Evolutionary conservation across 2,797 vertebrate genomes (phyloP).

Genomic region (Arctocebus calabarensis): DNA sequence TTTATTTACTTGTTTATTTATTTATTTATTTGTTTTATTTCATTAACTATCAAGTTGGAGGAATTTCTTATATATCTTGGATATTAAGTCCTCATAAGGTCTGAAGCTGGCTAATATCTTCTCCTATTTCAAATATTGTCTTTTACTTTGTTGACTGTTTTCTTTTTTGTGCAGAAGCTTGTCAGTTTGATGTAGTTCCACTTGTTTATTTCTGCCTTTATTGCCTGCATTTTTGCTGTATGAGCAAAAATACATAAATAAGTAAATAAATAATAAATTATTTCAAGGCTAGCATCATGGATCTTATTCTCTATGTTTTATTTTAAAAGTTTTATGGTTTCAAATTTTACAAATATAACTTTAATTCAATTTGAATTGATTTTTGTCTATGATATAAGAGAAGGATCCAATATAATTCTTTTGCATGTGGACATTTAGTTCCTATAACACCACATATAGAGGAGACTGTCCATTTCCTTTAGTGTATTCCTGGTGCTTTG

Average conservation of each 20-base stretch:
- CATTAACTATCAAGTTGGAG: background rate
- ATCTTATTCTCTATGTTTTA: background rate
- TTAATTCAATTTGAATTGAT: background rate
- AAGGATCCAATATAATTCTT: background rate
- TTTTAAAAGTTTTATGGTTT: background rate
- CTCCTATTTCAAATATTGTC: background rate
- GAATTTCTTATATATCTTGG: background rate
- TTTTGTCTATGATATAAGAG: background rate
- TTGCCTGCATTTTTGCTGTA: background rate
- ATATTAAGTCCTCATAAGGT: background rate
- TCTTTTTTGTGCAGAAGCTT: background rate
- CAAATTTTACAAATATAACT: background rate
- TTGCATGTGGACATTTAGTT: background rate
- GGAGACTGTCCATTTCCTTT: background rate
- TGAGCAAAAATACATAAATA: background rate
- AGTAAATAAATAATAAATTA: background rate
- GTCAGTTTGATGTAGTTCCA: background rate
- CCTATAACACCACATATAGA: background rate
- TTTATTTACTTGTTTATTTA: background rate
- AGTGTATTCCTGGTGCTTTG: background rate
- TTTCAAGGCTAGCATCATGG: background rate
- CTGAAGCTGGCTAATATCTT: background rate
- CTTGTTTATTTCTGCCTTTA: background rate
- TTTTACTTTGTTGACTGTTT: background rate
- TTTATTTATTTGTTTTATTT: no score